Evolutionary conservation across 2,888 invertebrate species (phyloP).

Genomic region (Phrixothrix hirtus): DNA sequence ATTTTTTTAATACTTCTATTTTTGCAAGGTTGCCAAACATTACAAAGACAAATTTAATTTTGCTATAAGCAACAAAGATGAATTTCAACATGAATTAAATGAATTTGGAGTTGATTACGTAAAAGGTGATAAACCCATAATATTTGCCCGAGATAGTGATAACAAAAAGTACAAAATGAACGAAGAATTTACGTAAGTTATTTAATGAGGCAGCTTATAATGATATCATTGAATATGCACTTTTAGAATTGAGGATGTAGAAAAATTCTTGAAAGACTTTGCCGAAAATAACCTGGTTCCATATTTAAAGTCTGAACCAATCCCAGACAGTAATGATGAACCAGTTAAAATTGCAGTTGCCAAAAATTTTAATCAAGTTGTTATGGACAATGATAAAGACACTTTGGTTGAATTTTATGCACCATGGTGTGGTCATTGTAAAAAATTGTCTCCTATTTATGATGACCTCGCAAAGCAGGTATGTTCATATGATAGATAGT

Average conservation of each 20-base stretch:
- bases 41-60: slow-evolving; percentile 72
- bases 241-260: slow-evolving; percentile 81
- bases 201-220: no score
- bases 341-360: slow-evolving; percentile 90
- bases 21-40: no score
- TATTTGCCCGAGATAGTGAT: slow-evolving; percentile 80
- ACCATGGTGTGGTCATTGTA: slow-evolving; percentile 99
- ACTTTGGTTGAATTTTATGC: slow-evolving; percentile 98
- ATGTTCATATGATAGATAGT: no score
- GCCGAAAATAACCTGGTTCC: slow-evolving; percentile 83
- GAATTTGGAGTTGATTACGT: slow-evolving; percentile 91
- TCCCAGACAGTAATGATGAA: slow-evolving; percentile 83
- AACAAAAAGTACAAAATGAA: slow-evolving; percentile 89
- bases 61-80: slow-evolving; percentile 90
- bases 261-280: slow-evolving; percentile 82
- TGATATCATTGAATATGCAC: no score
- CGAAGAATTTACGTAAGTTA: slow-evolving; percentile 91
- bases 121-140: slow-evolving; percentile 85
- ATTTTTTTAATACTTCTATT: no score
- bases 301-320: slow-evolving; percentile 91
- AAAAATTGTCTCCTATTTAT: slow-evolving; percentile 89
- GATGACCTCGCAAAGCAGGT: slow-evolving; percentile 91
- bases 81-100: slow-evolving; percentile 91
- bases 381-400: slow-evolving; percentile 88
- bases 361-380: slow-evolving; percentile 95